phyloP scores from a whole-genome alignment of 2,888 invertebrate genomes.

The Parochlus steinenii region DNA sequence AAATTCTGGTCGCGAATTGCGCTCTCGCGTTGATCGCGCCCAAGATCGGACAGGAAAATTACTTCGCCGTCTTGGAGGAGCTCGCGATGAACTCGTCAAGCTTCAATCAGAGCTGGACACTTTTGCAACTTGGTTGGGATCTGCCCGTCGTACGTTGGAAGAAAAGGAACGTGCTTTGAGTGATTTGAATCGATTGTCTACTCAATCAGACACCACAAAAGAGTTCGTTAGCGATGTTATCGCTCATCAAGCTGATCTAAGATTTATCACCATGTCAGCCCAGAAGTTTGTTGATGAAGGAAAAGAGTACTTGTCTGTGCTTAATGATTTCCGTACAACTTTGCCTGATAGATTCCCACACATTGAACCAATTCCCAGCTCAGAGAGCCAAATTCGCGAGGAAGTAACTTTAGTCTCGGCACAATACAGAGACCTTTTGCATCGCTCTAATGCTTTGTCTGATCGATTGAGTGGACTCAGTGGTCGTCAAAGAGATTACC shows the following conservation, averaged over 20 bases:
- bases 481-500: slow-evolving; percentile 57
- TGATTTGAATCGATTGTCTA: slow-evolving; percentile 51
- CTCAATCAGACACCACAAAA: slow-evolving; percentile 61
- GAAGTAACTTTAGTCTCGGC: slow-evolving; percentile 63
- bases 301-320: slow-evolving; percentile 66
- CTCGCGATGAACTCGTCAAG: slow-evolving; percentile 77
- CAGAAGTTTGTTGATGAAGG: slow-evolving; percentile 94
- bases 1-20: slow-evolving; percentile 69
- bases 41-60: slow-evolving; percentile 63
- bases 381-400: slow-evolving; percentile 58
- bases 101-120: slow-evolving; percentile 62
- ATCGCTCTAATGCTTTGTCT: slow-evolving; percentile 66
- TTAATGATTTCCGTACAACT: slow-evolving; percentile 77
- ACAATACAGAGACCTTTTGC: slow-evolving; percentile 64
- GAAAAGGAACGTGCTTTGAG: slow-evolving; percentile 73
- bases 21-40: slow-evolving; percentile 68
- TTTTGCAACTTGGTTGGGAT: slow-evolving; percentile 72
- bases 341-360: slow-evolving; percentile 69
- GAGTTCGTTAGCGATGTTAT: slow-evolving; percentile 88
- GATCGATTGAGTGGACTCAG: slow-evolving; percentile 70
- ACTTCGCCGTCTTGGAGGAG: slow-evolving; percentile 54
- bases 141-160: slow-evolving; percentile 60
- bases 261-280: slow-evolving; percentile 91
- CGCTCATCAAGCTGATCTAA: slow-evolving; percentile 85
- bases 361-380: slow-evolving; percentile 49